These are phyloP conservation scores for Falcunculus frontatus DNA, from an alignment of 2,113 vertebrate species.

Conservation along the genomic window DNA sequence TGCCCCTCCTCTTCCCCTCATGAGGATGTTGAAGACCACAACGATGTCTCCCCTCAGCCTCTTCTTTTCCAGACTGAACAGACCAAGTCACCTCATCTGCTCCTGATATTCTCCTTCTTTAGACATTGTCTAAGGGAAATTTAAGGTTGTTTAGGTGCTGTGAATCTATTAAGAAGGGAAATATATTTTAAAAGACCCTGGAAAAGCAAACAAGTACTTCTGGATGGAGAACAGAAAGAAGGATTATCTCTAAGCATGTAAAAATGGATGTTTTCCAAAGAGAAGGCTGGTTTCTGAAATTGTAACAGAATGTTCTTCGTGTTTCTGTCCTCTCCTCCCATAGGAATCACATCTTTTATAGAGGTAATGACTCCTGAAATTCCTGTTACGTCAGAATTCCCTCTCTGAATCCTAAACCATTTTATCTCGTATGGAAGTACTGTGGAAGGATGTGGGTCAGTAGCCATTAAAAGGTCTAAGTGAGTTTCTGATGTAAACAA, in stretches of 20 bases:
- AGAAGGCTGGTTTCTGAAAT: neutral
- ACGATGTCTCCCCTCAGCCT: neutral
- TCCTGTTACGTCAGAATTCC: neutral
- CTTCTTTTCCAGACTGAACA: neutral
- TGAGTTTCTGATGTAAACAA: neutral
- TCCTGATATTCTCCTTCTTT: neutral
- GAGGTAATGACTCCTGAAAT: neutral
- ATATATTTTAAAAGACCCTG: neutral
- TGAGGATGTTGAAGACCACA: no score
- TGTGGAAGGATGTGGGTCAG: fast-evolving
- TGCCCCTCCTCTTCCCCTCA: neutral
- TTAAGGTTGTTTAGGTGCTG: neutral
- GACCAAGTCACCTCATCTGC: fast-evolving
- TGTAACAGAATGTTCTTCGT: neutral
- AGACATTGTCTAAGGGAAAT: neutral
- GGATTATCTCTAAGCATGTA: neutral
- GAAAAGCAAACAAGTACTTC: neutral
- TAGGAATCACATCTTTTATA: neutral
- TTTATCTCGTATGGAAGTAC: neutral
- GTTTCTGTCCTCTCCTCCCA: neutral
- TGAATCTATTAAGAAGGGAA: neutral
- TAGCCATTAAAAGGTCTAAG: neutral
- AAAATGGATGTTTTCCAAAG: neutral
- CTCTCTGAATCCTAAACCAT: neutral
- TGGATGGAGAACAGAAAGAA: neutral